Conservation (phyloP, 2,888 invertebrate genomes). For the Portevinia maculata region DNA sequence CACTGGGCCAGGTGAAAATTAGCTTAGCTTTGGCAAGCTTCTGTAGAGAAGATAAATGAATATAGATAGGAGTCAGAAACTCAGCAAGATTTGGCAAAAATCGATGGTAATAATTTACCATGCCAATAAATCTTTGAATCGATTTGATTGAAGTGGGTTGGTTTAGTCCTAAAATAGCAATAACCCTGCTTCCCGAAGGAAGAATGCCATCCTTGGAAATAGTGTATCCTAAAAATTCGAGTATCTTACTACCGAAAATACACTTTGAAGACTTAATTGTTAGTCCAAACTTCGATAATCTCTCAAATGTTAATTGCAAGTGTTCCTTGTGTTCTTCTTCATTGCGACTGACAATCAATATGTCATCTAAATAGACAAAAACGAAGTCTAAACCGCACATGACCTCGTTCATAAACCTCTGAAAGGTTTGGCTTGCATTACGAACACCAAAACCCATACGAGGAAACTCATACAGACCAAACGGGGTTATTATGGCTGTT, state of each 20-base stretch:
- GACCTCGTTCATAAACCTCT: too few species aligned
- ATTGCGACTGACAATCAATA: constrained; percentile 8
- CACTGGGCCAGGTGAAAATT: background rate
- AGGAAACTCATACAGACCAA: constrained; percentile 13
- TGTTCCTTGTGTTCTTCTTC: background rate
- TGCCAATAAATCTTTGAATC: constrained; percentile 15
- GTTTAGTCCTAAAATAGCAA: background rate
- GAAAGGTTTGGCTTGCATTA: too few species aligned
- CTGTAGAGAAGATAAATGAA: too few species aligned
- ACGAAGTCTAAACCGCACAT: constrained; percentile 1
- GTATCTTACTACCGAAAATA: too few species aligned
- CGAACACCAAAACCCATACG: constrained; percentile 8
- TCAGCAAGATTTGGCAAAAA: too few species aligned
- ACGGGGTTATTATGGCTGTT: too few species aligned
- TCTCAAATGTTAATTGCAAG: constrained; percentile 2
- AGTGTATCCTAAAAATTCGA: constrained; percentile 5
- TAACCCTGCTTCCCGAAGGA: constrained; percentile 5
- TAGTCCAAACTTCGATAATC: too few species aligned
- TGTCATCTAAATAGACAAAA: constrained; percentile 6
- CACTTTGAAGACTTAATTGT: too few species aligned
- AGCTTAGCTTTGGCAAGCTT: background rate
- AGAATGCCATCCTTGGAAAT: constrained; percentile 15
- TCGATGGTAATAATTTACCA: too few species aligned
- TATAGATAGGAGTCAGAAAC: too few species aligned
- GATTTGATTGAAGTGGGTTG: constrained; percentile 15